Evolutionary conservation across 2,797 vertebrate species (phyloP).

Genomic region (Anomalospiza imberbis): DNA sequence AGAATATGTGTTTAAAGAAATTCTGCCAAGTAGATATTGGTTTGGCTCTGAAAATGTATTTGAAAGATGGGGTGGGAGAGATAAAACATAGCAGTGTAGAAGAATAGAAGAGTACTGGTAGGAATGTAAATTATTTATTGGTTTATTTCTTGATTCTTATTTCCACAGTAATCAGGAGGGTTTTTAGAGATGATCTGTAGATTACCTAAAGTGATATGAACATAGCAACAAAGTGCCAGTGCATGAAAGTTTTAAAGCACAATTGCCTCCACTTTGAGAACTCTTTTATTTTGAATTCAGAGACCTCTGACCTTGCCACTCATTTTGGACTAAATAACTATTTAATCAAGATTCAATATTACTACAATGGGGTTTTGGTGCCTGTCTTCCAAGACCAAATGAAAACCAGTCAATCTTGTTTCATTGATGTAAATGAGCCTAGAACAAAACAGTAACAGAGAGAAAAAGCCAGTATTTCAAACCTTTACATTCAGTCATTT

Average conservation of each 20-base stretch:
- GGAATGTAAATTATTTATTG: neutral
- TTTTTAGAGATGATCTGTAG: neutral
- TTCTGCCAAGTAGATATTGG: neutral
- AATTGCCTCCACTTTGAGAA: neutral
- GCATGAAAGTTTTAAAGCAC: neutral
- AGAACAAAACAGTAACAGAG: neutral
- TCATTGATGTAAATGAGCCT: neutral
- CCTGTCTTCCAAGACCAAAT: neutral
- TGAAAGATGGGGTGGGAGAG: neutral
- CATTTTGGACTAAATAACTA: neutral
- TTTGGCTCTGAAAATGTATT: neutral
- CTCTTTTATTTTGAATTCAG: neutral
- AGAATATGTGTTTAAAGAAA: conserved; percentile 7
- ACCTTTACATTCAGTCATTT: neutral
- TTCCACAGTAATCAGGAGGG: neutral
- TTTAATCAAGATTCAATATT: neutral
- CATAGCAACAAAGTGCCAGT: neutral
- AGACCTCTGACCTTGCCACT: neutral
- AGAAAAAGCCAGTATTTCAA: neutral
- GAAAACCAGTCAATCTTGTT: neutral
- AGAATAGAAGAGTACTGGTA: neutral
- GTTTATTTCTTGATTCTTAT: conserved; percentile 31
- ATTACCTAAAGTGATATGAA: neutral
- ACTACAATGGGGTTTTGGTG: neutral
- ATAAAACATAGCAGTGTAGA: neutral